These are phyloP conservation scores for Peromyscus eremicus DNA, from an alignment of 2,797 vertebrate genomes.

Conservation along the genomic window DNA sequence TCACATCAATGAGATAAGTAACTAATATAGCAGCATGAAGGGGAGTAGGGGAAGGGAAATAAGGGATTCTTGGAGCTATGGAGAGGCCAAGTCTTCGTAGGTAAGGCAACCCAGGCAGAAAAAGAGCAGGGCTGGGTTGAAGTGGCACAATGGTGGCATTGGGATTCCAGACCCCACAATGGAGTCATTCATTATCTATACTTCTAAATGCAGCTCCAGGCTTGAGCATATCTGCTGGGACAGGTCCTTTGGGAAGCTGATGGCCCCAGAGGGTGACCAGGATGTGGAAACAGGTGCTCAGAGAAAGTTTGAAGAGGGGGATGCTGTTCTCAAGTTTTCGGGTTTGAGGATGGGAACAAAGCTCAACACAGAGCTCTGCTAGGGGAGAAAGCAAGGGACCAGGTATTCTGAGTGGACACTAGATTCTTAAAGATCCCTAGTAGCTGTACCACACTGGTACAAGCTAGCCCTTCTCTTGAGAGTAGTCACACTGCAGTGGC, in stretches of 20 bases:
- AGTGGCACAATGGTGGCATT: rapidly evolving
- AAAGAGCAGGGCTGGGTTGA: rapidly evolving
- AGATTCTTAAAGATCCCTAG: rapidly evolving
- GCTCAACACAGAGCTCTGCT: not conserved
- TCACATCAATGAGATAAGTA: not conserved
- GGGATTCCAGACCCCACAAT: rapidly evolving
- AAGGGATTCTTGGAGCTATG: no score
- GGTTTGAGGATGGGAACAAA: not conserved
- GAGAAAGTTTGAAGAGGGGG: no score
- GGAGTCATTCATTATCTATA: rapidly evolving
- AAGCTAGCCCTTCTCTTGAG: rapidly evolving
- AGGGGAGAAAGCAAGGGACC: not conserved
- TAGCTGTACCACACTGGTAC: rapidly evolving
- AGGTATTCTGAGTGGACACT: rapidly evolving
- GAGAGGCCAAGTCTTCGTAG: no score
- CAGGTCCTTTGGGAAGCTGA: not conserved
- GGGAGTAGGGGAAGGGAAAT: no score
- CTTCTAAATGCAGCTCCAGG: not conserved
- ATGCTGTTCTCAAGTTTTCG: not conserved
- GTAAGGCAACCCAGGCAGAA: rapidly evolving
- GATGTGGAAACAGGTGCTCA: no score
- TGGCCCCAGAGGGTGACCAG: no score
- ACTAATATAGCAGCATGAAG: not conserved
- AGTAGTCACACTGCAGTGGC: rapidly evolving
- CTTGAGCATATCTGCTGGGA: rapidly evolving